Base-by-base conservation (phyloP, 2,113 vertebrate species). In the Turnix velox region DNA sequence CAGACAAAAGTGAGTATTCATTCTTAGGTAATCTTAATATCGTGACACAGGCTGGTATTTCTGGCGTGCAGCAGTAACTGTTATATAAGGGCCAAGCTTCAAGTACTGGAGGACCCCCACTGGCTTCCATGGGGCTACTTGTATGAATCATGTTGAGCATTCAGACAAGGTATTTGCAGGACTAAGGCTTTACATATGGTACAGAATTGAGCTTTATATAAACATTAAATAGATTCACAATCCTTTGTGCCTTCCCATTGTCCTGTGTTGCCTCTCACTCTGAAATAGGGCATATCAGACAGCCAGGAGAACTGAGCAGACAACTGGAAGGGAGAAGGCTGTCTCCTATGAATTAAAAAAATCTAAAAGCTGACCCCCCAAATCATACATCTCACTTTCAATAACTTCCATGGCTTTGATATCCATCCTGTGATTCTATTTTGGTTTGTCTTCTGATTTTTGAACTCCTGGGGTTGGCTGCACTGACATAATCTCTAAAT, bases 401-500 rank as follows among this genome's bases (percentile, higher is more conserved):
- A 84, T 95, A 93, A 90, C 90, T 68, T 54, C 61, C 57, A 43
- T 18, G 43, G 83, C 96, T 96, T 95, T 96, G 88, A 96, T 94
- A 96, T 39, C 93, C 81, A 77, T 42, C 25, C 87, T 94, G 78
- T 71, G 93, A 92, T 92, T 92, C 94, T 97, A 96, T 94, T 96
- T 95, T 49, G 54, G 83, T 94, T 93, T 93, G 31, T 35, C 88
- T 94, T 94, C 92, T 89, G 95, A 93, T 94, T 96, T 94, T 90
- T 94, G 71, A 89, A 83, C 92, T 94, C 85, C 95, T 84, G 84
- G 84, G 87, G 94, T 27, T 93, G 95, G 87, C 83, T 85, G 45
- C 12, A 25, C 75, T 96, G 95, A 96, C 94, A 95, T 95, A 92
- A 95, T 95, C 77, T 94, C 96, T 96, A 96, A 96, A 95, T 96